Base-by-base conservation (phyloP, 2,888 invertebrate genomes). In the Trachelus tabidus region DNA sequence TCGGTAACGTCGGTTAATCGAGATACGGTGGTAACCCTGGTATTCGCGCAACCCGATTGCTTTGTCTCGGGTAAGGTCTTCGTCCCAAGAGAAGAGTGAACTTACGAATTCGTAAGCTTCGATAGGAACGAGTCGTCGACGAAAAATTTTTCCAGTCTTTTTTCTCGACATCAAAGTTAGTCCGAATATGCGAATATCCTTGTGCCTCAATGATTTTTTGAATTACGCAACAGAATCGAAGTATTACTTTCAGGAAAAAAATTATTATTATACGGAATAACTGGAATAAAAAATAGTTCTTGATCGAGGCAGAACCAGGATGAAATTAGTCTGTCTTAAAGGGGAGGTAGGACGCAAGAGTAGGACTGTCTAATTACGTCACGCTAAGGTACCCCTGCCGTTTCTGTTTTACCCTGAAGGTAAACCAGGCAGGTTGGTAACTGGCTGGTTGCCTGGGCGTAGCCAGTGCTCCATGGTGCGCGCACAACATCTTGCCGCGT, bases 401-500 rank as follows among this genome's bases (percentile, higher is more conserved):
- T 56, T 56, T 23, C 23, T 23, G 56, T 23, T 56, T 23, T 23
- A 56, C 56, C 56, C 23, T 56, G 56, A 9, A 56, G 56, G 23
- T 23, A 40, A 40, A 15, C 6, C 15, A 40, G 23, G 12, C 37
- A 37, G 37, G 4, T 12, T 37, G 23, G 2, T 56, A 23, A 15
- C 56, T 56, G 56, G 56, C 56, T 56, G 56, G 23, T 56, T 40
- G 40, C 15, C 15, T 40, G 40, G 15, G 40, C 40, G 35, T 35
- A 69, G 69, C 71, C 31, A 40, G 76, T 73, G 71, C 76, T 76
- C 73, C 40, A 30, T 34, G 37, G n/a, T 69, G 30, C 73, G 34
- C 34, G n/a, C 34, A 37, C 68, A 77, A 77, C 77, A 77, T 77
- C 77, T 77, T 77, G 77, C 77, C 77, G 75, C 77, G 77, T 77